Evolutionary conservation across 1,140 invertebrate species (phyloP).

Genomic region (Phthorimaea operculella): DNA sequence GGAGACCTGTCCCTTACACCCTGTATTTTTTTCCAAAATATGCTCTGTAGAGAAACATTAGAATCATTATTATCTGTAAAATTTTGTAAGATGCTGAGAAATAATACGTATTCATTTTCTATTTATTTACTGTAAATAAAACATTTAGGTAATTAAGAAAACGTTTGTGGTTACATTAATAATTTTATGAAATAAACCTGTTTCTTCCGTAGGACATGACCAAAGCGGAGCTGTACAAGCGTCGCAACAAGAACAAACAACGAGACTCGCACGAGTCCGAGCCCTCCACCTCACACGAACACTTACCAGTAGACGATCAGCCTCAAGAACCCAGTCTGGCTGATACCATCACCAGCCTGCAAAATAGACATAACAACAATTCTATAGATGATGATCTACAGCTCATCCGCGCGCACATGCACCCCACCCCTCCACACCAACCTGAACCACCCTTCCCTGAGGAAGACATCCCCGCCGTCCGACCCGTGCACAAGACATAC

Average conservation of each 20-base stretch:
- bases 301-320: conserved; percentile 23
- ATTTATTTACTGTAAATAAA: no score
- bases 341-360: conserved; percentile 48
- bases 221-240: conserved; percentile 58
- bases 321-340: conserved; percentile 25
- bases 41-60: no score
- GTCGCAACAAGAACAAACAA: conserved; percentile 52
- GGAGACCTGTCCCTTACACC: no score
- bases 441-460: conserved; percentile 35
- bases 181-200: neutral
- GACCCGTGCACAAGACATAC: conserved; percentile 59
- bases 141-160: no score
- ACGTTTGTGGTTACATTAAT: no score
- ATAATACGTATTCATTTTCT: no score
- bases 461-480: conserved; percentile 49
- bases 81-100: no score
- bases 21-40: no score
- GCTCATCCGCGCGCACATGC: conserved; percentile 51
- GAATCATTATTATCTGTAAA: no score
- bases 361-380: conserved; percentile 48
- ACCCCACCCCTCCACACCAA: conserved; percentile 32
- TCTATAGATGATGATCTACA: conserved; percentile 57
- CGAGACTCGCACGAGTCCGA: conserved; percentile 35
- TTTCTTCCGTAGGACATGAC: conserved; percentile 53
- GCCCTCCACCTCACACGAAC: conserved; percentile 25